These are phyloP conservation scores for Merops nubicus DNA, from an alignment of 2,113 vertebrate species.

Conservation along the genomic window DNA sequence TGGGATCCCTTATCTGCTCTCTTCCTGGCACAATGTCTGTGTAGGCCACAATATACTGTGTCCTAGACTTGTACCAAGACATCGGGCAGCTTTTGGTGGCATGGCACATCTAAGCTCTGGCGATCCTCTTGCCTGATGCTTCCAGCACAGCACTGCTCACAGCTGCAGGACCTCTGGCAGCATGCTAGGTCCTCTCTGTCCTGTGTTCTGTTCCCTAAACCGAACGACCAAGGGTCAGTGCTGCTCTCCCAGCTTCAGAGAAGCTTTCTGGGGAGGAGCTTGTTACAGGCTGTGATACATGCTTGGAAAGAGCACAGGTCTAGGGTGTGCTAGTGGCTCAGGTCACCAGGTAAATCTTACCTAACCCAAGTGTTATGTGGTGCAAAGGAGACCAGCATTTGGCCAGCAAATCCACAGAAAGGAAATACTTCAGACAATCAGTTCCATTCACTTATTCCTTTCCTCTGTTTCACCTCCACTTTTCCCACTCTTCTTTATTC, in stretches of 20 bases:
- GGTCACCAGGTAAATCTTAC: background rate
- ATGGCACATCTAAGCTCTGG: background rate
- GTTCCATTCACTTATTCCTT: background rate
- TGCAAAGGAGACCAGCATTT: background rate
- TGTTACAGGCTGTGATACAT: background rate
- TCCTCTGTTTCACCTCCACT: background rate
- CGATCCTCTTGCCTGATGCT: background rate
- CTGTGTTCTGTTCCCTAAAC: background rate
- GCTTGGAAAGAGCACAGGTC: background rate
- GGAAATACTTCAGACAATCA: background rate
- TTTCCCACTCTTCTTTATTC: background rate
- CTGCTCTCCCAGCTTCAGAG: background rate
- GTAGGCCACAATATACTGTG: background rate
- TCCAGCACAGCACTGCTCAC: background rate
- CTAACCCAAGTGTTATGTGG: background rate
- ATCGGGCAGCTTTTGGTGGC: background rate
- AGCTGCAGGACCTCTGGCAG: background rate
- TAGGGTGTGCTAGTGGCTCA: background rate
- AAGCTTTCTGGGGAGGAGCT: background rate
- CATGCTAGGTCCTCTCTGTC: background rate
- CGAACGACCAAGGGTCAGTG: rapidly evolving
- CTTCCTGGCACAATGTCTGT: no score
- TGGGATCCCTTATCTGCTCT: background rate
- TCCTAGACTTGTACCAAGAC: background rate
- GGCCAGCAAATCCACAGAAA: background rate